Evolutionary conservation across 2,888 invertebrate species (phyloP).

Genomic region (Chesias legatella): DNA sequence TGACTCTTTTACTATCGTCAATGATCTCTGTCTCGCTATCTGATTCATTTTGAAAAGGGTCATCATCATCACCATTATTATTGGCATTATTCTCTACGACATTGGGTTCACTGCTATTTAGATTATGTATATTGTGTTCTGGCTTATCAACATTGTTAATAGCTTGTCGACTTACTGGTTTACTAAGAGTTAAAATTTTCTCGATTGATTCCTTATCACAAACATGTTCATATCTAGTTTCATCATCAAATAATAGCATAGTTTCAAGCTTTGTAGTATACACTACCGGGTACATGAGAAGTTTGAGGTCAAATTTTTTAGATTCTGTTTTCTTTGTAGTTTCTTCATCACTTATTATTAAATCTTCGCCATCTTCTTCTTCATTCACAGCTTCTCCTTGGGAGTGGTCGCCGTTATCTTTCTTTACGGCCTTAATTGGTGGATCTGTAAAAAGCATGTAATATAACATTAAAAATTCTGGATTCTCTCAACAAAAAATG

Average conservation of each 20-base stretch:
- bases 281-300: conserved; percentile 56
- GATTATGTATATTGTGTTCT: conserved; percentile 1
- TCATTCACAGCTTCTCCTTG: conserved; percentile 4
- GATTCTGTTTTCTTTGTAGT: conserved; percentile 19
- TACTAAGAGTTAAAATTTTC: conserved; percentile 48
- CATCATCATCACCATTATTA: conserved; percentile 13
- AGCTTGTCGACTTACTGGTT: conserved; percentile 38
- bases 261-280: conserved; percentile 58
- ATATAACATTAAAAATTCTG: neutral
- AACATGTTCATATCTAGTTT: conserved; percentile 32
- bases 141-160: conserved; percentile 22
- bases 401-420: neutral
- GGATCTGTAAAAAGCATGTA: conserved; percentile 7
- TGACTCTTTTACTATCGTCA: conserved; percentile 39
- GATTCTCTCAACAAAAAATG: too few species aligned
- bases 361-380: neutral
- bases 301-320: conserved; percentile 56
- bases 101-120: conserved; percentile 1
- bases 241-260: conserved; percentile 47
- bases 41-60: conserved; percentile 18
- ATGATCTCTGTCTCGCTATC: conserved; percentile 25
- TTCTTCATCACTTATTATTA: too few species aligned
- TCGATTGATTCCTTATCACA: conserved; percentile 42
- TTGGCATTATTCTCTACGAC: neutral
- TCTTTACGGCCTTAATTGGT: neutral